Percentiles rank a stretch among this genome's conserved stretches.
phyloP scores from a whole-genome alignment of 1,140 invertebrate genomes.

The Drosophila mayri region DNA sequence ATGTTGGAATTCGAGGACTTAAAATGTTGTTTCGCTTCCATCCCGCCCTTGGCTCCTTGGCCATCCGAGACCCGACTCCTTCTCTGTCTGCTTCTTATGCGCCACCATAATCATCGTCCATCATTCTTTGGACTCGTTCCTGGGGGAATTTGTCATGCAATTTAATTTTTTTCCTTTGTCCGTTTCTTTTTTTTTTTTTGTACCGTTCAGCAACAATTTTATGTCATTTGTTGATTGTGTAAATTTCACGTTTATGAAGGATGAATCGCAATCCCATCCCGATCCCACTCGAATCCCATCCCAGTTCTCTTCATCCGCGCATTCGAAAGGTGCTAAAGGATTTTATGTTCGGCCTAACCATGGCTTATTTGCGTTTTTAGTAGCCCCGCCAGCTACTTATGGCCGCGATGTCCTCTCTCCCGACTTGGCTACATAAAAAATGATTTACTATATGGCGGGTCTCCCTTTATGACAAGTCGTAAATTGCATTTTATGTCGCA shows the following conservation, averaged over 20 bases:
- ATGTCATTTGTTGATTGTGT: slow-evolving; percentile 82
- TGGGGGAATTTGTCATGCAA: slow-evolving; percentile 76
- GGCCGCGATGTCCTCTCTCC: slow-evolving; percentile 34
- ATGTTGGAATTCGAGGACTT: slow-evolving; percentile 83
- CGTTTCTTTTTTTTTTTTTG: slow-evolving; percentile 28
- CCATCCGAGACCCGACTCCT: slow-evolving; percentile 1
- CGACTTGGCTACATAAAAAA: slow-evolving; percentile 75
- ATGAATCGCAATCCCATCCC: slow-evolving; percentile 20
- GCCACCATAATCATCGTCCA: slow-evolving; percentile 75
- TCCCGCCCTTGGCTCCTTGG: background rate
- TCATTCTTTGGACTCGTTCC: slow-evolving; percentile 63
- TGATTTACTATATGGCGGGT: slow-evolving; percentile 80
- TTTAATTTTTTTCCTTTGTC: slow-evolving; percentile 51
- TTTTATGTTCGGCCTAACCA: slow-evolving; percentile 78
- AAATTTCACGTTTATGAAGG: slow-evolving; percentile 73
- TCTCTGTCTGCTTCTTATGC: slow-evolving; percentile 33
- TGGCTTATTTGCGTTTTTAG: slow-evolving; percentile 80
- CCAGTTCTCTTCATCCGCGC: slow-evolving; percentile 6
- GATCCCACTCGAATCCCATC: slow-evolving; percentile 9
- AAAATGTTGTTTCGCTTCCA: slow-evolving; percentile 65
- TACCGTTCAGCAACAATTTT: slow-evolving; percentile 68
- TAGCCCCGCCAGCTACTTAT: slow-evolving; percentile 58
- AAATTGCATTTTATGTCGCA: slow-evolving; percentile 83
- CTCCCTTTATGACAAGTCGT: slow-evolving; percentile 82
- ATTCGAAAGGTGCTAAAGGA: slow-evolving; percentile 82